phyloP scores from a whole-genome alignment of 2,888 invertebrate genomes.

The Eilema caniola region DNA sequence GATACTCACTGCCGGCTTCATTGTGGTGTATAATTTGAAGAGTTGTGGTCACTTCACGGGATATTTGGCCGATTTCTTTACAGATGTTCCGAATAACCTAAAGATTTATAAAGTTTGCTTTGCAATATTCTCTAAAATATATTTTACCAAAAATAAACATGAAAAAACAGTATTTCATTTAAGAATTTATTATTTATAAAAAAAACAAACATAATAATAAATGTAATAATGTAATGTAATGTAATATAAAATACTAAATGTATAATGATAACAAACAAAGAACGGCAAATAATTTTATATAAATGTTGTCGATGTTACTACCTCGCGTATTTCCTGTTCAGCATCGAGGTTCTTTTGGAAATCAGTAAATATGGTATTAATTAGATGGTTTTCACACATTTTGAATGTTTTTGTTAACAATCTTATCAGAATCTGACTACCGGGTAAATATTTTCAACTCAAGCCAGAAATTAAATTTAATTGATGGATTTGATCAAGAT shows the following conservation, averaged over 20 bases:
- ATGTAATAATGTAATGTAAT: too few species aligned
- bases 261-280: not conserved
- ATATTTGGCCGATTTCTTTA: conserved; percentile 92
- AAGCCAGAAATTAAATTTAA: not conserved
- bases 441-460: not conserved
- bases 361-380: conserved; percentile 89
- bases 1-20: conserved; percentile 89
- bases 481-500: not conserved
- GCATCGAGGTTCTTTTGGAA: conserved; percentile 92
- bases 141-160: not conserved
- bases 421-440: not conserved
- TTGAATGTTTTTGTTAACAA: conserved; percentile 6
- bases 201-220: too few species aligned
- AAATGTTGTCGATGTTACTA: conserved; percentile 64
- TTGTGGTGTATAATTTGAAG: conserved; percentile 94
- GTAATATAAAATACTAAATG: not conserved
- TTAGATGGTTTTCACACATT: conserved; percentile 48
- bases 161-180: not conserved
- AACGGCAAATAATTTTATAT: not conserved
- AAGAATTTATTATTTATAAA: not conserved
- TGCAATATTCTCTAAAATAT: not conserved
- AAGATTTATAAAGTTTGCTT: not conserved
- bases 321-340: conserved; percentile 94
- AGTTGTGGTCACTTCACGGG: conserved; percentile 92
- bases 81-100: conserved; percentile 90